A percentile compares a stretch with the other conserved stretches of the same genome.
Evolutionary conservation across 2,113 vertebrate genomes (phyloP).

Genomic region (Sylvietta virens): DNA sequence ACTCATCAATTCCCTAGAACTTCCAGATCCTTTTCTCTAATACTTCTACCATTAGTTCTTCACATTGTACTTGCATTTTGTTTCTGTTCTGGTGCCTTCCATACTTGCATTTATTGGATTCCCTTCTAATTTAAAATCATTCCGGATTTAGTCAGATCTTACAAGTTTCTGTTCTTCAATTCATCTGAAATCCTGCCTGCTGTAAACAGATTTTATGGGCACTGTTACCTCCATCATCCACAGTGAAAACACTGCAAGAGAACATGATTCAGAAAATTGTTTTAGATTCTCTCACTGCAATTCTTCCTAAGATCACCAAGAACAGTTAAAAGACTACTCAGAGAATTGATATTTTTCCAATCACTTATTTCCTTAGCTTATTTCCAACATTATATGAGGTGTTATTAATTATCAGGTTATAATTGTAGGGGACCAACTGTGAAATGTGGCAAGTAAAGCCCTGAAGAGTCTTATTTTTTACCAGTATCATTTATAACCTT

Average conservation of each 20-base stretch:
- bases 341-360: neutral
- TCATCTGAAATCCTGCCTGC: neutral
- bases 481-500: neutral
- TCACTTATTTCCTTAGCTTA: neutral
- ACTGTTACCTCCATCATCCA: neutral
- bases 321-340: neutral
- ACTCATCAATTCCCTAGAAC: neutral
- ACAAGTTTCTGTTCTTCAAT: neutral
- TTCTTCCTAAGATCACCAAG: neutral
- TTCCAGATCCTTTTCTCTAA: neutral
- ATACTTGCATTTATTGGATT: neutral
- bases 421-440: neutral
- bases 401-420: neutral
- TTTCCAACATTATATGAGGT: neutral
- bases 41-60: neutral
- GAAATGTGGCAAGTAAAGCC: neutral
- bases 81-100: neutral
- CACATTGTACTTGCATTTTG: neutral
- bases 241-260: neutral
- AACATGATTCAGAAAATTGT: neutral
- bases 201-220: neutral
- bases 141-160: neutral
- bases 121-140: neutral
- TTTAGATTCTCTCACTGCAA: neutral
- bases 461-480: neutral